phyloP scores from a whole-genome alignment of 2,888 invertebrate genomes.

The Cheiracanthium punctorium region DNA sequence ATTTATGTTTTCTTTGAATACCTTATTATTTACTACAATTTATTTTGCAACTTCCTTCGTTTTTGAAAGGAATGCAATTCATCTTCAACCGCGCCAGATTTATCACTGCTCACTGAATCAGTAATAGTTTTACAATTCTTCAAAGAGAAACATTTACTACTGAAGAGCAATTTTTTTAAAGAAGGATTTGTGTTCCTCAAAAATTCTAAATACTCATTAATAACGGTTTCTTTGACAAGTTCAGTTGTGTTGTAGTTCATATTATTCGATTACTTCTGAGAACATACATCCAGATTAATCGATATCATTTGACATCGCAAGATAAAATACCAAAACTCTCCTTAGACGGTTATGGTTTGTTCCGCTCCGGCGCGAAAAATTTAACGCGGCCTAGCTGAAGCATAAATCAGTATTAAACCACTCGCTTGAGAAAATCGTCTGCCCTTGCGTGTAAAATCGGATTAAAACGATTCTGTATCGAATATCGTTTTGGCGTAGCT shows the following conservation, averaged over 20 bases:
- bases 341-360: not conserved
- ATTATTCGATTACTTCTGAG: not conserved
- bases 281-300: not conserved
- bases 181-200: not conserved
- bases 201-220: not conserved
- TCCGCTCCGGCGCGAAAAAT: not conserved
- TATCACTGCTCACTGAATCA: no score
- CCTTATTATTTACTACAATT: no score
- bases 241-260: not conserved
- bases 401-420: constrained; percentile 3
- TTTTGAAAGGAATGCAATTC: no score
- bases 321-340: not conserved
- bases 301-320: constrained; percentile 3
- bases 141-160: no score
- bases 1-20: no score
- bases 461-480: not conserved
- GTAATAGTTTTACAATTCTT: no score
- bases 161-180: no score
- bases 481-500: not conserved
- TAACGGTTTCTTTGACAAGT: not conserved
- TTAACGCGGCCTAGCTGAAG: constrained; percentile 3
- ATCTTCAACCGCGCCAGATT: no score
- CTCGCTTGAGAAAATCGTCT: constrained; percentile 6
- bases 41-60: no score
- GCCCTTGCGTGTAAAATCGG: constrained; percentile 3